Percentiles rank a stretch among this genome's conserved stretches.
These are phyloP conservation scores for Boloria selene DNA, from an alignment of 2,888 invertebrate genomes.

Conservation along the genomic window DNA sequence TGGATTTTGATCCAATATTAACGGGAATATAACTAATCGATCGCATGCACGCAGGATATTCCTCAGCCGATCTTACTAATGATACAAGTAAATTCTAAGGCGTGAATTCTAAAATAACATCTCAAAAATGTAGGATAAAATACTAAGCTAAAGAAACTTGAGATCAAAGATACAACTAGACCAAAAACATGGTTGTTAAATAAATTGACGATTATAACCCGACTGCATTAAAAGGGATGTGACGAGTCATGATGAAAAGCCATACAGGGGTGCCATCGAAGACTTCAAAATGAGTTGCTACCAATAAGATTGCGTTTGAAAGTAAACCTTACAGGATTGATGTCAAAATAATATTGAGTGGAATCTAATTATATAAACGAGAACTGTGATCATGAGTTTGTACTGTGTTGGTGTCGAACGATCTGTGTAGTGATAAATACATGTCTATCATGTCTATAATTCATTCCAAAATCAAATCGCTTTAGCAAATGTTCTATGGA, in stretches of 20 bases:
- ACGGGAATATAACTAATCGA: slow-evolving; percentile 35
- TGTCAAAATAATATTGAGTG: slow-evolving; percentile 54
- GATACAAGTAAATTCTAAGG: slow-evolving; percentile 71
- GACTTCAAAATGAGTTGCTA: slow-evolving; percentile 68
- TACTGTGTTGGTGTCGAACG: slow-evolving; percentile 60
- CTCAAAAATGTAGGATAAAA: slow-evolving; percentile 62
- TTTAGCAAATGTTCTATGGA: not conserved
- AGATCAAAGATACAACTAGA: slow-evolving; percentile 66
- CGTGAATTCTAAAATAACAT: slow-evolving; percentile 75
- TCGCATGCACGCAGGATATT: slow-evolving; percentile 41
- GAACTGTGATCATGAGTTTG: slow-evolving; percentile 34
- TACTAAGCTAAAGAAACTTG: slow-evolving; percentile 68
- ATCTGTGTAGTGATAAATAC: slow-evolving; percentile 51
- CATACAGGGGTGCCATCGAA: slow-evolving; percentile 80
- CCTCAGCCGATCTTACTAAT: slow-evolving; percentile 53
- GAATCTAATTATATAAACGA: slow-evolving; percentile 37
- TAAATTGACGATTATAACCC: slow-evolving; percentile 65
- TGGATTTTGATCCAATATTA: slow-evolving; percentile 20
- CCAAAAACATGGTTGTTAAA: slow-evolving; percentile 69
- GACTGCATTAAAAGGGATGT: slow-evolving; percentile 62
- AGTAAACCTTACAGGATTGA: slow-evolving; percentile 45
- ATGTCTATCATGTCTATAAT: slow-evolving; percentile 45
- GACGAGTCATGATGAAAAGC: slow-evolving; percentile 76
- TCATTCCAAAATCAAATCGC: slow-evolving; percentile 17
- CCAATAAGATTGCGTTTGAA: slow-evolving; percentile 65